Conservation (phyloP, 2,888 invertebrate genomes). For the Tillus elongatus region DNA sequence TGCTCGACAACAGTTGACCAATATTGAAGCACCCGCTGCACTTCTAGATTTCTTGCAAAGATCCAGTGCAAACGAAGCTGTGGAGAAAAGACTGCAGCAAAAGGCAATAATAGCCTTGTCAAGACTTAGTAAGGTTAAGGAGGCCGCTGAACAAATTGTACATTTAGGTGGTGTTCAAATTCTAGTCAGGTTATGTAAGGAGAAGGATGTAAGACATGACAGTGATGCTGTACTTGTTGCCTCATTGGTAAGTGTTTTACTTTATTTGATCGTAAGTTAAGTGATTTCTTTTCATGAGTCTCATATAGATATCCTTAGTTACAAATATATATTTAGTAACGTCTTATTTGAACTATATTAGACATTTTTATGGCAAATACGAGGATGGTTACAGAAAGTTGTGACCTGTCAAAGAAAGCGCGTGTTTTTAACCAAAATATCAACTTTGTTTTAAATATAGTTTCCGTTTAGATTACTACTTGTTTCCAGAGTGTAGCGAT, state of each 20-base stretch:
- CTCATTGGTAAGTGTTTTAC: conserved; percentile 46
- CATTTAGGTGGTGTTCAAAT: conserved; percentile 57
- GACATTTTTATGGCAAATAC: too few relatives aligned
- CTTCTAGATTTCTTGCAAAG: conserved; percentile 64
- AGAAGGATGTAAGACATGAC: conserved; percentile 51
- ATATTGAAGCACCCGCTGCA: conserved; percentile 52
- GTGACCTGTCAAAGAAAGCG: too few relatives aligned
- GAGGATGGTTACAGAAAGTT: too few relatives aligned
- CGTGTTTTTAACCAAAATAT: too few relatives aligned
- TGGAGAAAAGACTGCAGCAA: conserved; percentile 65
- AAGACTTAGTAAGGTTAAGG: conserved; percentile 58
- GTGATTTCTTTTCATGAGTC: too few relatives aligned
- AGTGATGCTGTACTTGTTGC: conserved; percentile 61
- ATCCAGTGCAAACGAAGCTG: conserved; percentile 48
- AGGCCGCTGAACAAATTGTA: conserved; percentile 60
- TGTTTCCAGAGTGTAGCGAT: too few relatives aligned
- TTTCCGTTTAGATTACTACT: too few relatives aligned
- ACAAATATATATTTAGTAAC: too few relatives aligned
- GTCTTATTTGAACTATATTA: too few relatives aligned
- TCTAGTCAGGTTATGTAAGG: conserved; percentile 59
- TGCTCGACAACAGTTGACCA: conserved; percentile 59
- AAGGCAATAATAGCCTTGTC: conserved; percentile 78
- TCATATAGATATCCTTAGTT: too few relatives aligned
- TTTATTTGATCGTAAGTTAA: too few relatives aligned
- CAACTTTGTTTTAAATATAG: too few relatives aligned